Conservation (phyloP, 2,797 vertebrate genomes). For the Artibeus jamaicensis region DNA sequence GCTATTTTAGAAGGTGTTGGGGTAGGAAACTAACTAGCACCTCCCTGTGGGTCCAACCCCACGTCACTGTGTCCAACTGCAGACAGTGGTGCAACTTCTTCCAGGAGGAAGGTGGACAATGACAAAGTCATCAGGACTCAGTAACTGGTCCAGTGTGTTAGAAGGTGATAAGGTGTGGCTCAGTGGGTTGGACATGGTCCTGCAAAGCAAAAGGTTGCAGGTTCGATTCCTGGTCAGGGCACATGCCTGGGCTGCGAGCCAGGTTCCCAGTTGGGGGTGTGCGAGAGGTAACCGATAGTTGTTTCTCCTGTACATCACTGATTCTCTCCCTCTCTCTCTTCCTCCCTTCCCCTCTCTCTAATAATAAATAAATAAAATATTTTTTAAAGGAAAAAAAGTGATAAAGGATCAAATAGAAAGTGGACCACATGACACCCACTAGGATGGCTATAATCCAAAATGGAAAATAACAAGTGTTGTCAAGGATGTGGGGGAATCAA, state of each 20-base stretch:
- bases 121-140: background rate
- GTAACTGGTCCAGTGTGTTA: background rate
- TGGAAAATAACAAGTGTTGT: background rate
- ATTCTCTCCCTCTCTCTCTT: background rate
- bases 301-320: background rate
- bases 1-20: background rate
- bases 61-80: background rate
- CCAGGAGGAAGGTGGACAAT: background rate
- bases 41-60: background rate
- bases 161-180: background rate
- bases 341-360: background rate
- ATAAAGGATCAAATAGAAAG: background rate
- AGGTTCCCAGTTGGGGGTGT: background rate
- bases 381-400: background rate
- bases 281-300: background rate
- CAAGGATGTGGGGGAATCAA: background rate
- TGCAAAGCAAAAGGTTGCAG: background rate
- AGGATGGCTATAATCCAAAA: background rate
- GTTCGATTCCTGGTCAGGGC: background rate
- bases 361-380: background rate
- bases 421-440: background rate
- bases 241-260: background rate
- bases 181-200: background rate
- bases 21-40: background rate
- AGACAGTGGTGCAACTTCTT: background rate